A percentile compares a stretch with the other conserved stretches of the same genome.
phyloP scores from a whole-genome alignment of 2,113 vertebrate genomes.

The Cinclus cinclus region DNA sequence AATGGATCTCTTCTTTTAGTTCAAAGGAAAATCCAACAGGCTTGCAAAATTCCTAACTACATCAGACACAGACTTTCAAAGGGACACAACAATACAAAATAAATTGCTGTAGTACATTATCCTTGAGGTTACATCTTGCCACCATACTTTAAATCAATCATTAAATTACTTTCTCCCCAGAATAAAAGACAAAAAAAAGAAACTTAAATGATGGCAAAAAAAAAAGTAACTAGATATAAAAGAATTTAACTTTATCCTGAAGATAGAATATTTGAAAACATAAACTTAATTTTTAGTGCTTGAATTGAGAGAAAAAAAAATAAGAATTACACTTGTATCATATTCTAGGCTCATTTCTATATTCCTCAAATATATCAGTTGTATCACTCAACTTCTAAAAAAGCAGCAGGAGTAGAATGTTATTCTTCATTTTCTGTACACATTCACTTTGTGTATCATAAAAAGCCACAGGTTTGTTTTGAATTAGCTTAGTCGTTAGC shows the following conservation, averaged over 20 bases:
- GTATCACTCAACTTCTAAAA: not conserved
- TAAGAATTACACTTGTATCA: not conserved
- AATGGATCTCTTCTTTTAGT: not conserved
- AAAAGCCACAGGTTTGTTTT: not conserved
- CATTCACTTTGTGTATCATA: not conserved
- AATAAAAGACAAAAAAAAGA: not conserved
- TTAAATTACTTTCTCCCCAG: not conserved
- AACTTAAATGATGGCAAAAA: not conserved
- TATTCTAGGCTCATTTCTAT: not conserved
- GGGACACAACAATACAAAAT: not conserved
- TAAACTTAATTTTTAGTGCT: not conserved
- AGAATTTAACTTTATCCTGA: not conserved
- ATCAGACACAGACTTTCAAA: not conserved
- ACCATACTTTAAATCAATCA: not conserved
- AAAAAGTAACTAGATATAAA: not conserved
- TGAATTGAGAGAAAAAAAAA: not conserved
- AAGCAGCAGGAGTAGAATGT: not conserved
- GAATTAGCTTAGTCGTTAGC: not conserved
- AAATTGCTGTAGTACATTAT: not conserved
- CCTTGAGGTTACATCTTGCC: not conserved
- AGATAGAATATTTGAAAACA: not conserved
- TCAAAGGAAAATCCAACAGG: not conserved
- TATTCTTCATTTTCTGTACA: not conserved
- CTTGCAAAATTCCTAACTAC: not conserved
- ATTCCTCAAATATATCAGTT: not conserved